Conservation (phyloP, 2,113 vertebrate species). For the Phalacrocorax aristotelis region DNA sequence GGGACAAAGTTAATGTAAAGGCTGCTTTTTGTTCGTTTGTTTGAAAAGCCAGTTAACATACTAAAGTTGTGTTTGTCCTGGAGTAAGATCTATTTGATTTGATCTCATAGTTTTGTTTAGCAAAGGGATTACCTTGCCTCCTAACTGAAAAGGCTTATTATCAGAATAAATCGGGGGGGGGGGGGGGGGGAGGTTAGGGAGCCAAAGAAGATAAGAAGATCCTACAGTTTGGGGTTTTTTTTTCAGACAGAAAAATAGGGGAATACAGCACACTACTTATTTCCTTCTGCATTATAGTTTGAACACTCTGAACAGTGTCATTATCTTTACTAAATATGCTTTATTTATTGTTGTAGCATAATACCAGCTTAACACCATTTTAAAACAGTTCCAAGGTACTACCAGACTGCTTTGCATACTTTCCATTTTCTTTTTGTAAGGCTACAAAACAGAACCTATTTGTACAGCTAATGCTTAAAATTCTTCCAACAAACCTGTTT, state of each 20-base stretch:
- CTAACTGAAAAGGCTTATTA: not conserved
- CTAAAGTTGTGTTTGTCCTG: not conserved
- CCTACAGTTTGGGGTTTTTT: not conserved
- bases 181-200: too few species aligned
- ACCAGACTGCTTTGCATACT: not conserved
- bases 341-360: not conserved
- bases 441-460: not conserved
- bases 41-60: not conserved
- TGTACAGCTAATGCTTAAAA: not conserved
- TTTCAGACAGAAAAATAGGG: not conserved
- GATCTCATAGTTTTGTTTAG: not conserved
- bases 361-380: not conserved
- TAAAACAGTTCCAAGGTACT: not conserved
- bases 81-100: not conserved
- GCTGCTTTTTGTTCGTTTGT: not conserved
- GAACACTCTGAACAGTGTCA: not conserved
- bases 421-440: not conserved
- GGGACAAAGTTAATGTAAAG: not conserved
- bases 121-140: not conserved
- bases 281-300: not conserved
- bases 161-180: not conserved
- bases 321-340: not conserved
- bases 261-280: not conserved
- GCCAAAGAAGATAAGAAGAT: too few species aligned
- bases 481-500: not conserved